These are phyloP conservation scores for Xanthorhoe designata DNA, from an alignment of 2,888 invertebrate species.

Conservation along the genomic window DNA sequence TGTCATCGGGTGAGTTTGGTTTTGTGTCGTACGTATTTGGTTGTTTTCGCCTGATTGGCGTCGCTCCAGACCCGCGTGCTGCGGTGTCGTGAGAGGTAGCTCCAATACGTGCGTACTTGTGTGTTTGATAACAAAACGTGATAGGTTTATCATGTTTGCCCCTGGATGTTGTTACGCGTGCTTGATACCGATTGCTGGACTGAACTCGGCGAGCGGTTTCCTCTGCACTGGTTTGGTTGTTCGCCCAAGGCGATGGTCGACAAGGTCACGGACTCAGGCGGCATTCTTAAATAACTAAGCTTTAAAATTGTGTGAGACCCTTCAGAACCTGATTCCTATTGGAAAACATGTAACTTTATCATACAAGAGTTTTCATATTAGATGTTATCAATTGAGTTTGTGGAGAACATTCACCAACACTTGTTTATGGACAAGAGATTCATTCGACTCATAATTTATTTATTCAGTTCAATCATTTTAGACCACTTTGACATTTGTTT, in stretches of 20 bases:
- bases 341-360: slow-evolving; percentile 1
- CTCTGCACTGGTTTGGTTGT: slow-evolving; percentile 13
- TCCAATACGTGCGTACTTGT: slow-evolving; percentile 48
- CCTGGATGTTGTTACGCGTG: slow-evolving; percentile 38
- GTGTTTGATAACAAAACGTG: slow-evolving; percentile 78
- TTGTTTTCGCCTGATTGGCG: slow-evolving; percentile 68
- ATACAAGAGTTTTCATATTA: not conserved
- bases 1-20: slow-evolving; percentile 75
- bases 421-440: no score
- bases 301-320: slow-evolving; percentile 33
- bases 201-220: slow-evolving; percentile 9
- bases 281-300: slow-evolving; percentile 21
- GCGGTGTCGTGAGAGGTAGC: slow-evolving; percentile 45
- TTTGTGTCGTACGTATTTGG: slow-evolving; percentile 48
- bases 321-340: slow-evolving; percentile 33
- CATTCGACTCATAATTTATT: no score
- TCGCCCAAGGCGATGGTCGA: slow-evolving; percentile 32
- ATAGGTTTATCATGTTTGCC: slow-evolving; percentile 52
- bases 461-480: no score
- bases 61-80: slow-evolving; percentile 66
- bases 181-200: slow-evolving; percentile 39
- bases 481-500: no score
- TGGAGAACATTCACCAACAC: not conserved
- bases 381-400: not conserved
- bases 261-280: slow-evolving; percentile 45